These are phyloP conservation scores for Trinectes maculatus DNA, from an alignment of 2,113 vertebrate species.

Conservation along the genomic window DNA sequence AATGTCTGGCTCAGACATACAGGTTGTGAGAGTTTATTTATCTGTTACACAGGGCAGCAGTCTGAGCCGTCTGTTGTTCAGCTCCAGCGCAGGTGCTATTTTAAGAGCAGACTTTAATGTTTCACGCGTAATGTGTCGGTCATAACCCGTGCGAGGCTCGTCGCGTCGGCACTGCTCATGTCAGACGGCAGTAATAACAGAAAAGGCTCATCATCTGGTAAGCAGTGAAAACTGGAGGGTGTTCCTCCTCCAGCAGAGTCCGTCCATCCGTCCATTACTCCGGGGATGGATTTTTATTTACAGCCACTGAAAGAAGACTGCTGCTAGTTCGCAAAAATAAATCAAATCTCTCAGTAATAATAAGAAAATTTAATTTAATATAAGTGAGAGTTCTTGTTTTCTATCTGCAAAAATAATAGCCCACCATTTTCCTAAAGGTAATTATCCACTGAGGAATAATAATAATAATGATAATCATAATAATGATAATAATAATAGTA, in stretches of 20 bases:
- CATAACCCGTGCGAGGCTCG: slow-evolving; percentile 47
- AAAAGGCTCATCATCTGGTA: slow-evolving; percentile 66
- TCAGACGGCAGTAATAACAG: slow-evolving; percentile 63
- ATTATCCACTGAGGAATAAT: neutral
- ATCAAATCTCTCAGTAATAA: no score
- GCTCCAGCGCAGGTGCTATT: slow-evolving; percentile 42
- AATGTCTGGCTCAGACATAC: no score
- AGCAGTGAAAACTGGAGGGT: slow-evolving; percentile 65
- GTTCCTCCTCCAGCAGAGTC: slow-evolving; percentile 47
- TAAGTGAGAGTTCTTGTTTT: no score
- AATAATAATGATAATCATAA: neutral
- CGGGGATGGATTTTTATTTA: slow-evolving; percentile 14
- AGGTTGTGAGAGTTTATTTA: neutral
- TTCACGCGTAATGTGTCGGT: slow-evolving; percentile 56
- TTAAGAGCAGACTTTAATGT: slow-evolving; percentile 49
- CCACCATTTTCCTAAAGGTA: neutral
- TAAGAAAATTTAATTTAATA: no score
- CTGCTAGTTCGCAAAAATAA: neutral
- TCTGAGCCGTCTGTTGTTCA: slow-evolving; percentile 6
- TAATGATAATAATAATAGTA: neutral
- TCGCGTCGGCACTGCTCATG: slow-evolving; percentile 30
- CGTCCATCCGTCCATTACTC: slow-evolving; percentile 21
- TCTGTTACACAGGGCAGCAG: neutral
- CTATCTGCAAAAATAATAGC: no score
- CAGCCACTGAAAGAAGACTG: neutral